Conservation (phyloP, 2,797 vertebrate species). For the Malacoraja senta region DNA sequence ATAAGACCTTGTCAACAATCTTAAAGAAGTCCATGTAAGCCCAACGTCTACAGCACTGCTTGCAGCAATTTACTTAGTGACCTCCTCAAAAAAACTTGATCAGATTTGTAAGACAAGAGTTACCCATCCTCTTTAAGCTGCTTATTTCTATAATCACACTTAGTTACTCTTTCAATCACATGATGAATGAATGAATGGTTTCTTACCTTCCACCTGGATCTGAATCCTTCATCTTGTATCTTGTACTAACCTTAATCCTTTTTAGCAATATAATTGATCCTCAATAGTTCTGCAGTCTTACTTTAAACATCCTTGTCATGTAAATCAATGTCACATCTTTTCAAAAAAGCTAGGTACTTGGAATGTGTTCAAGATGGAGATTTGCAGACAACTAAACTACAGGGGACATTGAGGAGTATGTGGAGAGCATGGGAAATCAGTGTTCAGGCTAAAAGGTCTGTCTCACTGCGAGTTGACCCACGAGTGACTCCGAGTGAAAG, state of each 20-base stretch:
- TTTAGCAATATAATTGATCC: background rate
- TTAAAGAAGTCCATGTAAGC: too few species aligned
- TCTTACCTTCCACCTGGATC: too few species aligned
- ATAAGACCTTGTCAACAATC: too few species aligned
- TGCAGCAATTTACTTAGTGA: too few species aligned
- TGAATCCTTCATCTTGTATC: background rate
- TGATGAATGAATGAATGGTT: background rate
- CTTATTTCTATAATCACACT: background rate
- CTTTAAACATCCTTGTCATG: background rate
- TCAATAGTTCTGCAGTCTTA: background rate
- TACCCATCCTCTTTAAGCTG: background rate
- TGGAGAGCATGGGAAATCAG: background rate
- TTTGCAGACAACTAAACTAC: too few species aligned
- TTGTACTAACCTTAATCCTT: background rate
- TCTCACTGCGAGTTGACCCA: too few species aligned
- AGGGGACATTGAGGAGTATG: background rate
- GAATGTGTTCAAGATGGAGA: too few species aligned
- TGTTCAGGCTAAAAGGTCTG: background rate
- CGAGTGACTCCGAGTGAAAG: too few species aligned
- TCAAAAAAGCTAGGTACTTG: background rate
- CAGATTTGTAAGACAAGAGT: too few species aligned
- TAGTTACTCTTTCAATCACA: background rate
- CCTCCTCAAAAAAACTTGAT: too few species aligned
- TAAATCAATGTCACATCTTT: background rate
- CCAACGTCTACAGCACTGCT: too few species aligned